phyloP scores from a whole-genome alignment of 64 coral and sea anemone genomes.

The Hydrozoanthus tunicans region DNA sequence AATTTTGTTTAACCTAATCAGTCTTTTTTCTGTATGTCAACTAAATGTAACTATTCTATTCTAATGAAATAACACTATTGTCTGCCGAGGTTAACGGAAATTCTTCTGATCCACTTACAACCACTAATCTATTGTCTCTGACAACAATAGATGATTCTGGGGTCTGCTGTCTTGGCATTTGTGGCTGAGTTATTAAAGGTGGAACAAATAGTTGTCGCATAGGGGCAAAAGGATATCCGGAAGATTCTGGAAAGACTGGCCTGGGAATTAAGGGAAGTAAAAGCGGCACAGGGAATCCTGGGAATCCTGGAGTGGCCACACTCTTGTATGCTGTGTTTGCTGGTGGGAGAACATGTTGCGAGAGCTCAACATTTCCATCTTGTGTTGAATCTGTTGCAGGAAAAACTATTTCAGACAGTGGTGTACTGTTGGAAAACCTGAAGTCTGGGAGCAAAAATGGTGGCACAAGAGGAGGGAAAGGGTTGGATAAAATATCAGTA shows the following conservation, averaged over 20 bases:
- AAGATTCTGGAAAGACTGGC: background rate
- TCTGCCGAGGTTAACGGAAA: slow-evolving; percentile 60
- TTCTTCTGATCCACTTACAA: slow-evolving; percentile 54
- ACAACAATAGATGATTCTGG: slow-evolving; percentile 59
- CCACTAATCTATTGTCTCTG: slow-evolving; percentile 54
- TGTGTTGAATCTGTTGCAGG: background rate
- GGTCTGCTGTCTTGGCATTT: background rate
- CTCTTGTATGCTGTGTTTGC: background rate
- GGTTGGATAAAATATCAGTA: background rate
- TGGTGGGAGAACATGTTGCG: background rate
- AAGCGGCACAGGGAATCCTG: background rate
- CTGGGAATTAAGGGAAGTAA: slow-evolving; percentile 21
- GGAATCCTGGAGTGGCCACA: background rate
- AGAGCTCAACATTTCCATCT: background rate
- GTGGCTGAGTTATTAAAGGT: background rate
- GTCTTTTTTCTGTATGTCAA: too few relatives aligned
- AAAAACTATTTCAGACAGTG: background rate
- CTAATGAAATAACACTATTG: slow-evolving; percentile 59
- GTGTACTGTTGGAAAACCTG: background rate
- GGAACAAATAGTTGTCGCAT: background rate
- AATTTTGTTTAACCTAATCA: background rate
- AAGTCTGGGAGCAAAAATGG: background rate
- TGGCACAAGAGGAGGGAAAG: background rate
- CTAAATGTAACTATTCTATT: background rate
- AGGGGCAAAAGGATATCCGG: slow-evolving; percentile 6